Conservation (phyloP, 2,797 vertebrate species). For the Eospalax fontanierii region DNA sequence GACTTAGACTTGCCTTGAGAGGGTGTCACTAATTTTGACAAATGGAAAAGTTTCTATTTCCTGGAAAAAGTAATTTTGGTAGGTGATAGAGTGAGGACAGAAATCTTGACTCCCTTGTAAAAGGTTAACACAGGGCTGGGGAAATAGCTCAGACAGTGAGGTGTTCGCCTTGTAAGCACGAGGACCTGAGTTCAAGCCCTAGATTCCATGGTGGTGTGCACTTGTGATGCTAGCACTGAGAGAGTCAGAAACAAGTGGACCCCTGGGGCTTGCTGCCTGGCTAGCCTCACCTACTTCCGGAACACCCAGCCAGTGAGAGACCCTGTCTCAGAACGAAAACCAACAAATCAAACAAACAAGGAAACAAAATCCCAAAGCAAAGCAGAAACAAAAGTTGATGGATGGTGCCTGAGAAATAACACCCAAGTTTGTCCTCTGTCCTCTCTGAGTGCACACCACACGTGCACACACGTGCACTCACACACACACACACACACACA, state of each 20-base stretch:
- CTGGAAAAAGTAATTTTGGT: constrained; percentile 32
- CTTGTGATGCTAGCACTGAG: not conserved
- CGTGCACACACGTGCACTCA: too few species aligned
- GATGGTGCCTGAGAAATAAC: not conserved
- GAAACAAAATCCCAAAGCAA: too few species aligned
- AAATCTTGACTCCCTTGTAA: constrained; percentile 40
- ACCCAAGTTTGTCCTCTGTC: not conserved
- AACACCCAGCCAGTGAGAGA: not conserved
- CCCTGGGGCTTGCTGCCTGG: not conserved
- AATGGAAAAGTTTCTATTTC: constrained; percentile 51
- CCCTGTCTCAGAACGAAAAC: not conserved
- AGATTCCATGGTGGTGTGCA: not conserved
- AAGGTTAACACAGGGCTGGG: not conserved
- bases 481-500: not conserved
- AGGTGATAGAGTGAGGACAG: not conserved
- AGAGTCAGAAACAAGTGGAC: not conserved
- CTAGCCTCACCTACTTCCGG: not conserved
- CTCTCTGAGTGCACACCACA: not conserved
- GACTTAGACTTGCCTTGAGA: not conserved
- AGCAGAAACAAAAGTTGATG: not conserved
- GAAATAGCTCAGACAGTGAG: not conserved
- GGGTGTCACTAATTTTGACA: not conserved
- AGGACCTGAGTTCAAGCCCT: not conserved
- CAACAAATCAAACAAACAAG: not conserved
- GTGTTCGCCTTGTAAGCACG: not conserved